Percentiles rank a stretch among this genome's conserved stretches.
Evolutionary conservation across 2,888 invertebrate genomes (phyloP).

Genomic region (Didymodactylos carnosus): DNA sequence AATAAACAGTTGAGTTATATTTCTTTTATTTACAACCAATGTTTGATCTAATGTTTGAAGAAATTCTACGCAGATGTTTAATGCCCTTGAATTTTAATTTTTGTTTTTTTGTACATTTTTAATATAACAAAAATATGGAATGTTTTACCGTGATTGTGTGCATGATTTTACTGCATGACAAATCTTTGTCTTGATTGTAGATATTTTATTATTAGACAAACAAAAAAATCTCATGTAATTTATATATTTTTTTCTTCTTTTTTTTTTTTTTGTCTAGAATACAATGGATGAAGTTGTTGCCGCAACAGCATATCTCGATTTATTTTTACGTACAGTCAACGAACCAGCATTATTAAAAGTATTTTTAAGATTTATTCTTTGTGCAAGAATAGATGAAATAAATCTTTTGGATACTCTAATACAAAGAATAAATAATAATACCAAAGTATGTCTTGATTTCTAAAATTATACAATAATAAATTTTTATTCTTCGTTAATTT

Average conservation of each 20-base stretch:
- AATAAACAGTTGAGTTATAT: too few relatives aligned
- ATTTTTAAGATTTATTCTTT: constrained; percentile 57
- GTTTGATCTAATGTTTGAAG: too few relatives aligned
- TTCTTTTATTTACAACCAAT: too few relatives aligned
- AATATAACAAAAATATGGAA: too few relatives aligned
- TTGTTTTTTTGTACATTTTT: too few relatives aligned
- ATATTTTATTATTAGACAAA: background rate
- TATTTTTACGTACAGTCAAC: constrained; percentile 43
- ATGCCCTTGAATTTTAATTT: too few relatives aligned
- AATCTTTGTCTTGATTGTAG: too few relatives aligned
- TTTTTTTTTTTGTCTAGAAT: constrained; percentile 25
- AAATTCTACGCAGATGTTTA: too few relatives aligned
- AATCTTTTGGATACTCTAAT: constrained; percentile 58
- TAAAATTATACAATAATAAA: background rate
- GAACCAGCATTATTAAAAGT: constrained; percentile 50
- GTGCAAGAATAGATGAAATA: constrained; percentile 60
- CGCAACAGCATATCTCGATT: constrained; percentile 74
- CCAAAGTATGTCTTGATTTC: constrained; percentile 42
- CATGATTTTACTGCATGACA: too few relatives aligned
- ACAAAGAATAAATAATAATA: constrained; percentile 51
- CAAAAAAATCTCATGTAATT: background rate
- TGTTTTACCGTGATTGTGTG: background rate
- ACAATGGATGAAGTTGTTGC: constrained; percentile 62
- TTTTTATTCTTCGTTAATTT: background rate
- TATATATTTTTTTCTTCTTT: constrained; percentile 33